Base-by-base conservation (phyloP, 1,140 invertebrate genomes). In the Dendrolimus kikuchii region DNA sequence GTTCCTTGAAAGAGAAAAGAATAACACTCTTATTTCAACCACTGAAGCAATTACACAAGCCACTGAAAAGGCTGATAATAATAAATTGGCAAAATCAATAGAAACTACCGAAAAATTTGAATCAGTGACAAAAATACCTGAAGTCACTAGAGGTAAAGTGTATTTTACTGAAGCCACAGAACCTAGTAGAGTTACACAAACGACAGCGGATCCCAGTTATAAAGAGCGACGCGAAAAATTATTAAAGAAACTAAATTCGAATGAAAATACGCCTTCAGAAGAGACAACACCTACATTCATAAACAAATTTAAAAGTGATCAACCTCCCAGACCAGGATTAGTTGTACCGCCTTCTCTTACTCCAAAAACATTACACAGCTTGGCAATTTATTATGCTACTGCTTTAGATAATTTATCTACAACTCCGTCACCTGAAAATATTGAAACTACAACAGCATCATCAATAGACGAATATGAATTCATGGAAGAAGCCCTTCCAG, bases 361-460 rank as follows among this genome's bases (percentile, higher is more conserved):
- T 0, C 92, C 93, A 2, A 92, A 93, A 65, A 92, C 93, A 1
- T 76, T 95, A 4, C 93, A 94, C 66, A 93, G 93, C 2, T 71
- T 95, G 42, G 93, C 93, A 36, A 88, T 93, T 57, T 95, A 95
- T 64, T 94, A 94, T 73, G 93, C 93, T 5, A 91, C 91, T 8
- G 91, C 90, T 49, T 82, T 91, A 50, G 91, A 92, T 58, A 91
- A 91, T 63, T 88, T 91, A 4, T 87, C 87, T 2, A 88, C 88
- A 42, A 84, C 86, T 48, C 68, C 83, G 38, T 66, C 86, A 45
- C 75, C 83, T 44, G 85, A 87, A 57, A 74, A 81, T 48, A 62
- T 55, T 40, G 71, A 75, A 73, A 71, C 68, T 45, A 71, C 73
- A 36, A 81, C 79, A 48, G 47, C 66, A 41, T 47, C 65, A 38